A percentile compares a stretch with the other conserved stretches of the same genome.
Evolutionary conservation across 2,888 invertebrate species (phyloP).

Genomic region (Parascotia fuliginaria): DNA sequence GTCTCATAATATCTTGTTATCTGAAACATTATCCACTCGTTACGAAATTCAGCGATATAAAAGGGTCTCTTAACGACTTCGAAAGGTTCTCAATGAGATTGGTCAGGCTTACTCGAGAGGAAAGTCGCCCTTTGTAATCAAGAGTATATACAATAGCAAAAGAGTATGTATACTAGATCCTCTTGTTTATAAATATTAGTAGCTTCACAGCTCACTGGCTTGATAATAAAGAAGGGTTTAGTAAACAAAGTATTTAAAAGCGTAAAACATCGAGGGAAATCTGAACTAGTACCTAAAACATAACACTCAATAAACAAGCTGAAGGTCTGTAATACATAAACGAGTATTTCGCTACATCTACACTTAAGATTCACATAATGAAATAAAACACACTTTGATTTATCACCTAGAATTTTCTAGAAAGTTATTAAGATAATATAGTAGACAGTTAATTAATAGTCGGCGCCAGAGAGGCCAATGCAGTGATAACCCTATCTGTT

Average conservation of each 20-base stretch:
- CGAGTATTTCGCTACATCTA: too few species aligned
- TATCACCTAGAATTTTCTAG: background rate
- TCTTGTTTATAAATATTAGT: background rate
- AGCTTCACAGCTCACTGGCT: conserved; percentile 4
- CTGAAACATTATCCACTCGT: background rate
- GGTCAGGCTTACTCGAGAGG: conserved; percentile 6
- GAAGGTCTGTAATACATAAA: too few species aligned
- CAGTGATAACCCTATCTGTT: conserved; percentile 14
- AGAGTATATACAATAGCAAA: background rate
- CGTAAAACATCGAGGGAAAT: too few species aligned
- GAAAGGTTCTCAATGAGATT: conserved; percentile 7
- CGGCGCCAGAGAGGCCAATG: conserved; percentile 8
- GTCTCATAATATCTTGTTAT: background rate
- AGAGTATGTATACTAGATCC: background rate
- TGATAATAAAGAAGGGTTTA: background rate
- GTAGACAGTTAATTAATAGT: conserved; percentile 1
- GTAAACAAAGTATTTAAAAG: too few species aligned
- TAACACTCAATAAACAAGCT: too few species aligned
- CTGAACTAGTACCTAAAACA: too few species aligned
- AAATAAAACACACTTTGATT: too few species aligned
- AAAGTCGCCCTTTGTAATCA: conserved; percentile 15
- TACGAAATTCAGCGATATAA: conserved; percentile 7
- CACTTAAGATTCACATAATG: too few species aligned
- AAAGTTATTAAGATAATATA: background rate
- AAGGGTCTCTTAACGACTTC: conserved; percentile 8